Evolutionary conservation across 2,113 vertebrate genomes (phyloP).

Genomic region (Lucifuga dentata): DNA sequence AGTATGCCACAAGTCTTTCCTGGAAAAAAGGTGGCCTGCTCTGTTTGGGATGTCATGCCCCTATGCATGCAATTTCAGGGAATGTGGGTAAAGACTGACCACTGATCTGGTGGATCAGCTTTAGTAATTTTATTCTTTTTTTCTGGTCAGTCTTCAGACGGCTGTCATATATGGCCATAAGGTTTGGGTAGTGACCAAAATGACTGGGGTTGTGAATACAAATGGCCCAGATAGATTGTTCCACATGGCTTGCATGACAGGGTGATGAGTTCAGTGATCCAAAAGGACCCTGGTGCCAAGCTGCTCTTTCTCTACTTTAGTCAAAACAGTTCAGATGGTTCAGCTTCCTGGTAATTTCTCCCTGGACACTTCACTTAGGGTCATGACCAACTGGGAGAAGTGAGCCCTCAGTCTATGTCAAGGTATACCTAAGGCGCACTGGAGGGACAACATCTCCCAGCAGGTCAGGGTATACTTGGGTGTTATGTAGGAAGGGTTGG

Average conservation of each 20-base stretch:
- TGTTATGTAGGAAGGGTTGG: too few species aligned
- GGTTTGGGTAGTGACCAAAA: conserved; percentile 59
- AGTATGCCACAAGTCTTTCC: neutral
- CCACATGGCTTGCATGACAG: conserved; percentile 35
- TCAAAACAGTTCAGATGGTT: conserved; percentile 29
- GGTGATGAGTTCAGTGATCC: conserved; percentile 56
- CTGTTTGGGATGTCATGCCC: conserved; percentile 12
- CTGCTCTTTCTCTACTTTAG: conserved; percentile 29
- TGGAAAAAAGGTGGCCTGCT: conserved; percentile 29
- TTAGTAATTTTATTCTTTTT: conserved; percentile 4
- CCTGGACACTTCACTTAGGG: neutral
- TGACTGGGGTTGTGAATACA: conserved; percentile 31
- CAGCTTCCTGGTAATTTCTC: conserved; percentile 3
- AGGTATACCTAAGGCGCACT: too few species aligned
- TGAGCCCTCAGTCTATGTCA: too few species aligned
- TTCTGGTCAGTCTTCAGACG: conserved; percentile 29
- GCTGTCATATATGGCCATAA: conserved; percentile 19
- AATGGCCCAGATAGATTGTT: conserved; percentile 34
- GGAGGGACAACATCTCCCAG: too few species aligned
- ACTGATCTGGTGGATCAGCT: conserved; percentile 37
- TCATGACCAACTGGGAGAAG: too few species aligned
- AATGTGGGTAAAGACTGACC: conserved; percentile 16
- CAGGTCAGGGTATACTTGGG: too few species aligned
- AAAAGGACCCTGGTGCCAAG: conserved; percentile 39
- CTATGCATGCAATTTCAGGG: conserved; percentile 34